Evolutionary conservation across 2,113 vertebrate genomes (phyloP), one percentile per base, ranked within the genome.

Genomic region (Prinia subflava): DNA sequence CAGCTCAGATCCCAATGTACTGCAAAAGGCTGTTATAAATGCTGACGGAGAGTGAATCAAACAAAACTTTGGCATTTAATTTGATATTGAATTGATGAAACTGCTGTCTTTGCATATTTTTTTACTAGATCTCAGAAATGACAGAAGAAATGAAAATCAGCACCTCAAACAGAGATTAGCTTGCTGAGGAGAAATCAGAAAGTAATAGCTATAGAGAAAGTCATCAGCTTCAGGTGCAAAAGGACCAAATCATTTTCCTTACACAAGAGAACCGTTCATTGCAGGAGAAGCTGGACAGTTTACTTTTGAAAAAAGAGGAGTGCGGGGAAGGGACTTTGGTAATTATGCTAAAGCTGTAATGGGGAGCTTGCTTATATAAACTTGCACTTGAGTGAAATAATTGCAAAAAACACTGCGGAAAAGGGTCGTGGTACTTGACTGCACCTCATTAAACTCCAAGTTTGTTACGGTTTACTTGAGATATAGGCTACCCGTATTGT

Each of bases 61-160:
- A 25, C 15, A n/a, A 25, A 65, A 33, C n/a, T 49, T 20, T 3
- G 35, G 14, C 13, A 4, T 64, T 84, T 25, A 3, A 20, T 67
- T 84, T 83, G 89, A 2, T 15, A 17, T 37, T 42, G 16, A 71
- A 24, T 46, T 60, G 22, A 24, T 63, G 17, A 15, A 17, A 39
- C 35, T 37, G 13, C 1, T 50, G 13, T n/a, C 23, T 16, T 33
- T 21, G 4, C 6, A 0, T 49, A 3, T 3, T 37, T 60, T 60
- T 37, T 59, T 60, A 37, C 16, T 25, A 60, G 57, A 60, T 60
- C 24, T 37, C 57, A 60, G n/a, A 59, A 59, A 35, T 59, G 56
- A 59, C 56, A 35, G 56, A 59, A 59, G 56, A 59, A 59, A 59
- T 59, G 14, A 35, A 57, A 57, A 24, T 24, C 22, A 15, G 35